Evolutionary conservation across 2,113 vertebrate species (phyloP), one percentile per base, ranked within the genome.

Genomic region (Ramphastos sulfuratus): DNA sequence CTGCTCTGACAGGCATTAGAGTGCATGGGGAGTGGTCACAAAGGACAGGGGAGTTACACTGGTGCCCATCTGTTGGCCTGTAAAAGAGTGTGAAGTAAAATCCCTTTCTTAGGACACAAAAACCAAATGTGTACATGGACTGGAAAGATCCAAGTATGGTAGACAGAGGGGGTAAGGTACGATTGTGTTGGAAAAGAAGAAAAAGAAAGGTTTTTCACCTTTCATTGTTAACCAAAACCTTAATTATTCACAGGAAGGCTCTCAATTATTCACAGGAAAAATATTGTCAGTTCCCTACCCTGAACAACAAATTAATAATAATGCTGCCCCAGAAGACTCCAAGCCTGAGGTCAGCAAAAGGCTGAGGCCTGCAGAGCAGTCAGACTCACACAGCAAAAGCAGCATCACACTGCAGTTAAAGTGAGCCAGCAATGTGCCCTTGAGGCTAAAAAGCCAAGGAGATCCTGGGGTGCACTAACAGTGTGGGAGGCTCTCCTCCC

Each of bases 141-240:
- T 25, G 23, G 50, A 52, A 52, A 52, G 50, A 52, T 11, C 23
- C 50, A 69, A 76, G 7, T 50, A 10, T 46, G 84, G 69, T 2
- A 92, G 50, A 50, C 21, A 21, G 1, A 67, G 15, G 14, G 63
- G 24, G 18, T 10, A 31, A 80, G 17, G 24, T 12, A 18, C 3
- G 10, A 27, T 16, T 75, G 21, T 14, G 33, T 30, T 33, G 11
- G 24, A 60, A 73, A 50, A 67, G 18, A 54, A 70, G 39, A 75
- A 72, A 59, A 23, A 1, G 21, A 3, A 0, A 23, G 19, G 8
- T 46, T 4, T 81, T 33, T 48, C 6, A 17, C 1, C 3, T 31
- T 69, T 52, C 4, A 30, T 30, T 58, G 52, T 37, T 71, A 80
- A 76, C 9, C 35, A 69, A 63, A 82, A 58, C 7, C 42, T 52